Conservation (phyloP, 2,888 invertebrate species). For the Cheilosia pagana region DNA sequence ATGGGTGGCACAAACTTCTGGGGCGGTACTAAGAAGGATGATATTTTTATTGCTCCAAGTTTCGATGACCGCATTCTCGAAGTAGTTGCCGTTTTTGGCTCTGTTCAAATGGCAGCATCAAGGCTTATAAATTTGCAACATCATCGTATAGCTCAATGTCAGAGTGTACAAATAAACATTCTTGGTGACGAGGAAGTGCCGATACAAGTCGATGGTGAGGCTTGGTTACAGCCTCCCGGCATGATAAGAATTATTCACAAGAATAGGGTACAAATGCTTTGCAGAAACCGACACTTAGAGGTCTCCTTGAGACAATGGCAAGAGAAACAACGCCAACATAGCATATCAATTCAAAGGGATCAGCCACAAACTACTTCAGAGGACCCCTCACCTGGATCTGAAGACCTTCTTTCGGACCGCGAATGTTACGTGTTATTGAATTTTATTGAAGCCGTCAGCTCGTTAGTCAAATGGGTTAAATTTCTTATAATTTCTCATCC, state of each 20-base stretch:
- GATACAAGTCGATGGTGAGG: constrained; percentile 98
- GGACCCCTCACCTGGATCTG: constrained; percentile 80
- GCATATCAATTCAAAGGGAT: constrained; percentile 84
- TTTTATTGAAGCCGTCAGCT: constrained; percentile 92
- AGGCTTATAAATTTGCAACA: constrained; percentile 97
- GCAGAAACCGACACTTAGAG: constrained; percentile 94
- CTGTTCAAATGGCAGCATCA: constrained; percentile 98
- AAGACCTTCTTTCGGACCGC: constrained; percentile 84
- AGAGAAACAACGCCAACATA: constrained; percentile 89
- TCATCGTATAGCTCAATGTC: constrained; percentile 98
- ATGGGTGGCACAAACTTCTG: constrained; percentile 99
- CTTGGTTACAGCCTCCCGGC: constrained; percentile 98
- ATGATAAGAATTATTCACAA: constrained; percentile 98
- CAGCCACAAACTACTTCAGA: constrained; percentile 83
- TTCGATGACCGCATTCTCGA: constrained; percentile 98
- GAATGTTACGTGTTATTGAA: constrained; percentile 86
- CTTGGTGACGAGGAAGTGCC: constrained; percentile 96
- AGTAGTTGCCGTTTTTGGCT: constrained; percentile 98
- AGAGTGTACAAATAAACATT: constrained; percentile 97
- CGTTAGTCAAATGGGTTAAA: constrained; percentile 93
- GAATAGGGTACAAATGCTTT: constrained; percentile 98
- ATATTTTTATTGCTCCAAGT: constrained; percentile 95
- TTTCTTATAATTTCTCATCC: constrained; percentile 88
- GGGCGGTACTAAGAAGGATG: constrained; percentile 96
- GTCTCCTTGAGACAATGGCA: constrained; percentile 95